phyloP scores from a whole-genome alignment of 2,113 vertebrate species.

The Oreochromis spilurus region DNA sequence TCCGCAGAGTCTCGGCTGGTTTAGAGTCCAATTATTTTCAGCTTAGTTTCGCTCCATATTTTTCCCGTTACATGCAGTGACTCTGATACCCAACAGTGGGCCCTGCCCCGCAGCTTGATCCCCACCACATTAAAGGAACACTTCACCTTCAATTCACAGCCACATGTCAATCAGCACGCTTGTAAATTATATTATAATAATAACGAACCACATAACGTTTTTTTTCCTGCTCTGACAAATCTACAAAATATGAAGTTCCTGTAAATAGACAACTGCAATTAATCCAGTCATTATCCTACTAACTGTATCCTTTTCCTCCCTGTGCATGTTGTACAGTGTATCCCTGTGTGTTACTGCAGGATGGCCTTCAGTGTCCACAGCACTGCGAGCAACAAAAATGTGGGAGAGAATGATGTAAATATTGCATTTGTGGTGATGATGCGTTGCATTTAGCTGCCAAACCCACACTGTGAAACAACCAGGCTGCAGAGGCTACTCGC shows the following conservation, averaged over 20 bases:
- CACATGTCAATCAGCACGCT: not conserved
- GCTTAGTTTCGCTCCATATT: not conserved
- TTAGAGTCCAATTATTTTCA: not conserved
- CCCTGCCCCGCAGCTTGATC: not conserved
- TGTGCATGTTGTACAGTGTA: accelerated
- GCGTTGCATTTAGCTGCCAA: not conserved
- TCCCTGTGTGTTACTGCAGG: not conserved
- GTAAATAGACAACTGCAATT: not conserved
- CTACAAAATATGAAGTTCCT: not conserved
- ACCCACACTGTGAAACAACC: not conserved
- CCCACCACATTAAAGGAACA: not conserved
- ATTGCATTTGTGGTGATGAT: not conserved
- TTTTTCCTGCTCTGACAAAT: not conserved
- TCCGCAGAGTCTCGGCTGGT: not conserved
- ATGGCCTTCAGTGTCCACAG: not conserved
- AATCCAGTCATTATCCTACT: not conserved
- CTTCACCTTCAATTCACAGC: not conserved
- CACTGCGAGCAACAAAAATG: not conserved
- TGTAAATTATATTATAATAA: not conserved
- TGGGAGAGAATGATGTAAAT: not conserved
- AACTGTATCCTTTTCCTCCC: not conserved
- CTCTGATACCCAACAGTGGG: not conserved
- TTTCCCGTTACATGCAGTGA: not conserved
- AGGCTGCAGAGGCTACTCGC: not conserved
- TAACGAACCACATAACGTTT: accelerated